phyloP scores from a whole-genome alignment of 2,888 invertebrate genomes.

The Drosophila putrida region DNA sequence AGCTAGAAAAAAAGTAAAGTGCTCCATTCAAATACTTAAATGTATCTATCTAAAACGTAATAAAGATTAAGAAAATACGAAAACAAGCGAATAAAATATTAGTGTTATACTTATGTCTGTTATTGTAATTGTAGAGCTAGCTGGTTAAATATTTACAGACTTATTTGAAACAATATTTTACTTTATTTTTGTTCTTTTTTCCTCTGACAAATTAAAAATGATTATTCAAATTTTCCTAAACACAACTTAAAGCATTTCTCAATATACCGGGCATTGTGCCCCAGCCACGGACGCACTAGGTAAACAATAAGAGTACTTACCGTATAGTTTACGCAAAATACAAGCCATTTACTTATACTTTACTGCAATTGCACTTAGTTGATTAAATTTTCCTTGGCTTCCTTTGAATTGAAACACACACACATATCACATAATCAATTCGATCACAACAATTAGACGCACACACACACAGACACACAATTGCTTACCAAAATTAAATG shows the following conservation, averaged over 20 bases:
- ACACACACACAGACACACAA: constrained; percentile 17
- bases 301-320: constrained; percentile 60
- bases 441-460: constrained; percentile 5
- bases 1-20: too few species aligned
- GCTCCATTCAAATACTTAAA: too few species aligned
- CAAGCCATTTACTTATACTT: constrained; percentile 21
- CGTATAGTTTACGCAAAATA: background rate
- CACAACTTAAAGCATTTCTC: constrained; percentile 77
- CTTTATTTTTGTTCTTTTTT: constrained; percentile 54
- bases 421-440: constrained; percentile 4
- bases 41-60: too few species aligned
- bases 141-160: constrained; percentile 23
- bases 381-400: constrained; percentile 40
- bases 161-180: constrained; percentile 51
- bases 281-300: constrained; percentile 83
- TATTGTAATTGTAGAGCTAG: constrained; percentile 10
- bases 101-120: constrained; percentile 6
- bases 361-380: constrained; percentile 55
- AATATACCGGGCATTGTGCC: constrained; percentile 84
- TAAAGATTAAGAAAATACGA: too few species aligned
- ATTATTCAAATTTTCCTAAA: constrained; percentile 22
- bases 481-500: background rate
- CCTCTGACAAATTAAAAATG: constrained; percentile 41
- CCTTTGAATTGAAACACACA: constrained; percentile 10
- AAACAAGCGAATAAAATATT: background rate